Evolutionary conservation across 2,888 invertebrate genomes (phyloP).

Genomic region (Periphyllus acericola): DNA sequence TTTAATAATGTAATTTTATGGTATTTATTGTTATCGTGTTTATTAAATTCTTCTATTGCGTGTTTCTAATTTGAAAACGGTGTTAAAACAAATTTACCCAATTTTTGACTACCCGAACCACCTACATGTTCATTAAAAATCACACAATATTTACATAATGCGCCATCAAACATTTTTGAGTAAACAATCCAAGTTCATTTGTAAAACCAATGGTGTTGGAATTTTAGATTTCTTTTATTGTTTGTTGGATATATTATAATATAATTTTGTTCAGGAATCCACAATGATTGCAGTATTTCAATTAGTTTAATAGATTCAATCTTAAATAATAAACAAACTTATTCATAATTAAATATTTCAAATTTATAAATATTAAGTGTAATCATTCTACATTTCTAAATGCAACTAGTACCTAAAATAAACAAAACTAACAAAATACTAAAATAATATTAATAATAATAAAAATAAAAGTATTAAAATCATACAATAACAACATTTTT

Average conservation of each 20-base stretch:
- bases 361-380: too few relatives aligned
- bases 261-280: background rate
- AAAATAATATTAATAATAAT: too few relatives aligned
- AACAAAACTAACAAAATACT: too few relatives aligned
- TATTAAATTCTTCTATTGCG: conserved; percentile 24
- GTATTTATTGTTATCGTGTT: too few relatives aligned
- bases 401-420: too few relatives aligned
- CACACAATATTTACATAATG: conserved; percentile 22
- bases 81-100: conserved; percentile 16
- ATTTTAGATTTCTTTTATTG: conserved; percentile 3
- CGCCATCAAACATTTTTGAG: conserved; percentile 5
- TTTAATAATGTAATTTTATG: conserved; percentile 6
- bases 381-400: too few relatives aligned
- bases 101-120: conserved; percentile 1
- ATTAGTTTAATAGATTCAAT: background rate
- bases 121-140: conserved; percentile 18
- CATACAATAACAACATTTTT: too few relatives aligned
- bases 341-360: conserved; percentile 3
- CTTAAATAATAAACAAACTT: conserved; percentile 5
- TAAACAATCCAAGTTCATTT: conserved; percentile 7
- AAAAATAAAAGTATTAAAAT: too few relatives aligned
- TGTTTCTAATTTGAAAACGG: conserved; percentile 33
- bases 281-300: background rate
- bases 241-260: conserved; percentile 3
- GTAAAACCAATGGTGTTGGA: conserved; percentile 7